These are phyloP conservation scores for Bucorvus abyssinicus DNA, from an alignment of 2,797 vertebrate genomes.

Conservation along the genomic window DNA sequence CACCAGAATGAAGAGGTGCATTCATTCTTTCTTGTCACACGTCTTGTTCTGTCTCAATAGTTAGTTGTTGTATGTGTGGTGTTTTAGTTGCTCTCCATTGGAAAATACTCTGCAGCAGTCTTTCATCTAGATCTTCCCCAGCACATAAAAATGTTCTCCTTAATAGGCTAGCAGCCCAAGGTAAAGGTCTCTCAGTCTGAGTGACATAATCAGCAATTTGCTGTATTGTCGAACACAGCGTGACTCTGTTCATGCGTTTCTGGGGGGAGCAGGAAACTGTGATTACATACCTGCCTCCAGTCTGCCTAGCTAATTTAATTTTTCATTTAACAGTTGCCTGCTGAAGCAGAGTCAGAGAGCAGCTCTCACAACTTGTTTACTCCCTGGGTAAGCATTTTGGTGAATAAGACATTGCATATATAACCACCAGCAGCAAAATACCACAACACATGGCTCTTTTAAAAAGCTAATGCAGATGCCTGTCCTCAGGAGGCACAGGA, in stretches of 20 bases:
- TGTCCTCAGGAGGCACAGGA: accelerated
- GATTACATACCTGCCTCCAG: not conserved
- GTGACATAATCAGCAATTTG: not conserved
- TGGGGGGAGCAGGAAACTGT: not conserved
- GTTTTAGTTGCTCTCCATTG: not conserved
- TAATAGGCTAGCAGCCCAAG: not conserved
- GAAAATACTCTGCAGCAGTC: not conserved
- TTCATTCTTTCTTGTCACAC: not conserved
- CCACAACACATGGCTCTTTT: not conserved
- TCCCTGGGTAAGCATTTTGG: not conserved
- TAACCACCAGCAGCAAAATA: not conserved
- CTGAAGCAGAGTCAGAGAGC: not conserved
- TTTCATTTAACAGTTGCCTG: not conserved
- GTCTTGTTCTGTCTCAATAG: not conserved
- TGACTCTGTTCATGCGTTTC: not conserved
- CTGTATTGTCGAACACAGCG: not conserved
- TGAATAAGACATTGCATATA: not conserved
- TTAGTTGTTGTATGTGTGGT: accelerated
- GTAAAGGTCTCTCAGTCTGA: not conserved
- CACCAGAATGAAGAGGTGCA: not conserved
- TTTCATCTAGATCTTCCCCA: not conserved
- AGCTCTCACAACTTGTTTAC: not conserved
- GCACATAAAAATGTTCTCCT: not conserved
- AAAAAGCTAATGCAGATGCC: not conserved
- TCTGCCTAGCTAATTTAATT: not conserved